A percentile compares a stretch with the other conserved stretches of the same genome.
Conservation (phyloP, 2,888 invertebrate species). For the Cantharis nigra region DNA sequence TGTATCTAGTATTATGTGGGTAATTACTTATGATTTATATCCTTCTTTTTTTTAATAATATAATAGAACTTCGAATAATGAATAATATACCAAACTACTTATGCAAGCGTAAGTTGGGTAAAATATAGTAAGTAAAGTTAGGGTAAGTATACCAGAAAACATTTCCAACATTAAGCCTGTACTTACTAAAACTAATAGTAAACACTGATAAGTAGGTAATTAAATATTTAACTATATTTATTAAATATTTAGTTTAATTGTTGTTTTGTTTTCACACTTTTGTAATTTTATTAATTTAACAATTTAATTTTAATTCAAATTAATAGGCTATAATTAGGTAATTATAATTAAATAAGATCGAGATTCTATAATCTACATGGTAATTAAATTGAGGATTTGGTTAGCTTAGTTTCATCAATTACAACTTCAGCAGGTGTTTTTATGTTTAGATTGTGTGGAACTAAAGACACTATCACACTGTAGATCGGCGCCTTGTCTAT, state of each 20-base stretch:
- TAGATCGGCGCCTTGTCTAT: slow-evolving; percentile 20
- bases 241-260: not conserved
- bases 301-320: not conserved
- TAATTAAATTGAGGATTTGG: slow-evolving; percentile 14
- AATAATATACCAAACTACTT: too few species aligned
- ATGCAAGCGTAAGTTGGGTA: too few species aligned
- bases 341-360: not conserved
- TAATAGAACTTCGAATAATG: not conserved
- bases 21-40: not conserved
- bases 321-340: not conserved
- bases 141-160: too few species aligned
- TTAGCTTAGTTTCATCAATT: slow-evolving; percentile 24
- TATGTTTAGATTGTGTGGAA: slow-evolving; percentile 21
- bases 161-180: not conserved
- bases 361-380: not conserved
- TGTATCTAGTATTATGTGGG: not conserved
- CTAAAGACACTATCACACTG: slow-evolving; percentile 19
- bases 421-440: slow-evolving; percentile 23
- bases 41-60: not conserved
- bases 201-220: not conserved
- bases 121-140: too few species aligned
- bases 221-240: too few species aligned
- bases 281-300: not conserved
- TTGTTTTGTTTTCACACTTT: not conserved
- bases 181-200: not conserved